A percentile compares a stretch with the other conserved stretches of the same genome.
phyloP scores from a whole-genome alignment of 2,888 invertebrate species.

The Microplitis manilae region DNA sequence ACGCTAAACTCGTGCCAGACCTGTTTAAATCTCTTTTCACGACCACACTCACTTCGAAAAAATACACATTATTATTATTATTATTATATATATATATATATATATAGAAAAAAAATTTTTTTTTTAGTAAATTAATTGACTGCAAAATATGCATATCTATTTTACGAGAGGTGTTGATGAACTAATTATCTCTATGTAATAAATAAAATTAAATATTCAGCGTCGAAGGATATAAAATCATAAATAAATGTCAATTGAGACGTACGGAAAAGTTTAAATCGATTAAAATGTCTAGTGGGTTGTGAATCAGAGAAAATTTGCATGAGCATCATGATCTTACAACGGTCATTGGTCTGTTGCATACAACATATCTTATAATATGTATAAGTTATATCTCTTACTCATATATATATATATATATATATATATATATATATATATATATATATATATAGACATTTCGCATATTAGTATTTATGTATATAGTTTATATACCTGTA shows the following conservation, averaged over 20 bases:
- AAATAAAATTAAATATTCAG: not conserved
- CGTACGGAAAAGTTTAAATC: not conserved
- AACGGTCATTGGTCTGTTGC: not conserved
- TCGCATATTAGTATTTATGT: conserved; percentile 28
- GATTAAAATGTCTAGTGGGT: conserved; percentile 11
- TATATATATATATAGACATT: conserved; percentile 9
- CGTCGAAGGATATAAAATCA: not conserved
- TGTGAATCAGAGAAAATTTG: conserved; percentile 8
- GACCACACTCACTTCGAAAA: no score
- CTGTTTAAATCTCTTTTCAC: not conserved
- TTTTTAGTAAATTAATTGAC: not conserved
- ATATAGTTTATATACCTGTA: conserved; percentile 19
- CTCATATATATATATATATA: conserved; percentile 30
- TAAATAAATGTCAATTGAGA: conserved; percentile 5
- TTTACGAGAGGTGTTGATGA: no score
- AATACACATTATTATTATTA: no score
- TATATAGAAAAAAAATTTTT: no score
- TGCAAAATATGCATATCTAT: no score
- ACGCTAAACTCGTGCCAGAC: not conserved
- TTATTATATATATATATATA: no score
- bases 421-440: conserved; percentile 12
- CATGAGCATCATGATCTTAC: conserved; percentile 2
- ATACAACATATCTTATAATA: conserved; percentile 18
- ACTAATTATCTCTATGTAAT: no score
- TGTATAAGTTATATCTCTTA: conserved; percentile 6